phyloP scores from a whole-genome alignment of 2,888 invertebrate species.

The Hydriomena furcata region DNA sequence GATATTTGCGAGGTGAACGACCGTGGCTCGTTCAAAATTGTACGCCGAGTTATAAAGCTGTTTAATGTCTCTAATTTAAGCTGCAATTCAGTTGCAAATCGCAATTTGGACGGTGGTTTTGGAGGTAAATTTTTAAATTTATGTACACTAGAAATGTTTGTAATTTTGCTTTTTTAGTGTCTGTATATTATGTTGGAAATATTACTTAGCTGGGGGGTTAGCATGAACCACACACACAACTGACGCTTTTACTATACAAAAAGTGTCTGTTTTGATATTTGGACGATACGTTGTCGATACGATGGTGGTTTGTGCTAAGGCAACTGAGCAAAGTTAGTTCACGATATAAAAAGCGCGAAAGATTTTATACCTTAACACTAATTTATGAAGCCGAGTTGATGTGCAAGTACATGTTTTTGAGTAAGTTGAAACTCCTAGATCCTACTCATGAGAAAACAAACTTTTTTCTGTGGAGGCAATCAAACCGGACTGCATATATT shows the following conservation, averaged over 20 bases:
- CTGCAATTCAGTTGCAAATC: constrained; percentile 51
- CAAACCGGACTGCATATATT: not conserved
- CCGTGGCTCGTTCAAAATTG: constrained; percentile 50
- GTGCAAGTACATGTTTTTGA: too few relatives aligned
- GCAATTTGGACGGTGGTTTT: constrained; percentile 32
- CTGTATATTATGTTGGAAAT: constrained; percentile 23
- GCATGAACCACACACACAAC: too few relatives aligned
- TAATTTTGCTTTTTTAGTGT: constrained; percentile 28
- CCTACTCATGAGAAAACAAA: too few relatives aligned
- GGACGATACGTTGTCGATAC: too few relatives aligned
- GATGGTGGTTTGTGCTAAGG: too few relatives aligned
- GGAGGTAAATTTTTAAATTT: constrained; percentile 42
- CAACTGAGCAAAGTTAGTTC: constrained; percentile 21
- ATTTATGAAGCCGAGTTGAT: too few relatives aligned
- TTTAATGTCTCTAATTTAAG: constrained; percentile 48
- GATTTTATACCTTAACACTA: not conserved
- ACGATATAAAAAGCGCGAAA: constrained; percentile 17
- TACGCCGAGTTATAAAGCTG: constrained; percentile 38
- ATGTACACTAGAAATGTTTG: constrained; percentile 28
- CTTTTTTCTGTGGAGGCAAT: too few relatives aligned
- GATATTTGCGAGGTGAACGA: constrained; percentile 77
- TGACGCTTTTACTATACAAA: too few relatives aligned
- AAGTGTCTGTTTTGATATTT: too few relatives aligned
- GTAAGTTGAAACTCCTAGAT: too few relatives aligned
- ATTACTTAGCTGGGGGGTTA: too few relatives aligned